Evolutionary conservation across 2,888 invertebrate genomes (phyloP).

Genomic region (Agrochola macilenta): DNA sequence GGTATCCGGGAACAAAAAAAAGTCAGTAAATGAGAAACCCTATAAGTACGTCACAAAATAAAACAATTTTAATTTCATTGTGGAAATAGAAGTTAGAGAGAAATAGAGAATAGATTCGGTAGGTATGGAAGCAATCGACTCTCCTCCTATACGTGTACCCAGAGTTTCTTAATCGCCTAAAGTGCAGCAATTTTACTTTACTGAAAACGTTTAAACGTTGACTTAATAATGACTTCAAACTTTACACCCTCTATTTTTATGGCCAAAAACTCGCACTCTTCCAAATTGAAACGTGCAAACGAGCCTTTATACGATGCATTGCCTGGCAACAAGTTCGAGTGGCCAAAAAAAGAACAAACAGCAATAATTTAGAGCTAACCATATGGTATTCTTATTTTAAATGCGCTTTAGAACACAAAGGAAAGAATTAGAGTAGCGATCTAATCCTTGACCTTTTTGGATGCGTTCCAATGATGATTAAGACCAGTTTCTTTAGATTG

Average conservation of each 20-base stretch:
- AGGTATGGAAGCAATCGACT: neutral
- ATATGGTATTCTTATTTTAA: conserved; percentile 62
- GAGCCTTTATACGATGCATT: conserved; percentile 27
- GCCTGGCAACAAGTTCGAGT: conserved; percentile 53
- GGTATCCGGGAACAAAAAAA: too few relatives aligned
- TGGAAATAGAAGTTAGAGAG: neutral
- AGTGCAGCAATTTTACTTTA: conserved; percentile 2
- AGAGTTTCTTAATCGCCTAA: neutral
- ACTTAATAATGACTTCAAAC: conserved; percentile 3
- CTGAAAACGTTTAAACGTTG: neutral
- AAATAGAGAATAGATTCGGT: too few relatives aligned
- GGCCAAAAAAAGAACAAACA: conserved; percentile 59
- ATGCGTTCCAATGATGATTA: conserved; percentile 61
- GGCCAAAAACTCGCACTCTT: conserved; percentile 18
- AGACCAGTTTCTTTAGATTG: conserved; percentile 49
- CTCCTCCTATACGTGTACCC: too few relatives aligned
- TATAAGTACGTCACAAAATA: neutral
- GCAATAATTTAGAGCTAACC: conserved; percentile 64
- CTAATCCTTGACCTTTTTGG: conserved; percentile 69
- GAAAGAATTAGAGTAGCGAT: conserved; percentile 59
- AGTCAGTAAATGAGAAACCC: too few relatives aligned
- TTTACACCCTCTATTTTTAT: neutral
- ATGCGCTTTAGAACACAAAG: conserved; percentile 60
- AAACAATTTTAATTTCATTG: neutral
- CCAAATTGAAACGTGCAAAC: conserved; percentile 37